Conservation (phyloP, 2,888 invertebrate species). For the Platerodrilus igneus region DNA sequence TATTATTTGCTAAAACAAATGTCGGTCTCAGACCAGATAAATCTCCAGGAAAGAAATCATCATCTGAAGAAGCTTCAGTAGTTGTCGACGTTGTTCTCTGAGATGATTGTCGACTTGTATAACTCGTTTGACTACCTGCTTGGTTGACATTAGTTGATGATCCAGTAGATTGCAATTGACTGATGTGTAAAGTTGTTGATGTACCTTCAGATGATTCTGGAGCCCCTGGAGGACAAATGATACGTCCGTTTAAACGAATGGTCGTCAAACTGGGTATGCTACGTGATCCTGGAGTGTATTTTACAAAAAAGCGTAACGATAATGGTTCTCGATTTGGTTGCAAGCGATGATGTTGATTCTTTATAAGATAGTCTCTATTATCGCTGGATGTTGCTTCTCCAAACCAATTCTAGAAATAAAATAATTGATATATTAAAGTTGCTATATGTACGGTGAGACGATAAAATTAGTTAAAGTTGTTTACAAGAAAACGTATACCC, state of each 20-base stretch:
- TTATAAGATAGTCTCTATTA: conserved; percentile 57
- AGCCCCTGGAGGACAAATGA: conserved; percentile 49
- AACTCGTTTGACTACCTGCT: no score
- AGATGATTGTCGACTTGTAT: no score
- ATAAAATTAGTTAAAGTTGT: no score
- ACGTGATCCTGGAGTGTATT: conserved; percentile 50
- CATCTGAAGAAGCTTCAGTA: conserved; percentile 11
- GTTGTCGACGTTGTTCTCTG: no score
- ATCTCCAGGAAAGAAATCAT: conserved; percentile 37
- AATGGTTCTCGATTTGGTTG: conserved; percentile 53
- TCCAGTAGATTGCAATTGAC: conserved; percentile 1
- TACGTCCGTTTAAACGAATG: conserved; percentile 56
- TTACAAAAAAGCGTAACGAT: conserved; percentile 57
- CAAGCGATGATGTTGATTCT: conserved; percentile 55
- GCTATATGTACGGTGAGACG: no score
- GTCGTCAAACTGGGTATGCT: conserved; percentile 51
- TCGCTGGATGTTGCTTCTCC: conserved; percentile 57
- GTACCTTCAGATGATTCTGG: neutral
- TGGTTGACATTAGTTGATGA: no score
- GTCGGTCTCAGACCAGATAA: conserved; percentile 23
- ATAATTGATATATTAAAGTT: no score
- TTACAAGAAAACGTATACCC: no score
- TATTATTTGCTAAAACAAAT: neutral
- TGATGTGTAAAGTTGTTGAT: conserved; percentile 7
- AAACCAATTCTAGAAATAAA: conserved; percentile 44